Conservation (phyloP, 1,140 invertebrate genomes). For the Drosophila pseudoobscura region DNA sequence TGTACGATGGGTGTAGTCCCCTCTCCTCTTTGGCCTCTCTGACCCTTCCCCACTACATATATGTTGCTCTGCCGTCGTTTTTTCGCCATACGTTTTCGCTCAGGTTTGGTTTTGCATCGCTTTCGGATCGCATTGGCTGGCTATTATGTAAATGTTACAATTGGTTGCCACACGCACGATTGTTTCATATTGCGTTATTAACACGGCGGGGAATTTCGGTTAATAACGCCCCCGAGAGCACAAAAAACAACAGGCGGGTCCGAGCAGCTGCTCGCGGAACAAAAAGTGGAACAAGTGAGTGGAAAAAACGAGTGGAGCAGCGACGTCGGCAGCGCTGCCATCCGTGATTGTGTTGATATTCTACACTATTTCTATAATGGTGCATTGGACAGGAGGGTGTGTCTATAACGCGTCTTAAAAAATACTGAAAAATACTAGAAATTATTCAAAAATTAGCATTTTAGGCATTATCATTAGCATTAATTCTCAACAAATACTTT, state of each 20-base stretch:
- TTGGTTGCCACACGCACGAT: slow-evolving; percentile 57
- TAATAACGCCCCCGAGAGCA: slow-evolving; percentile 35
- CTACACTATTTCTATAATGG: no score
- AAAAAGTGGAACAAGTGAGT: not conserved
- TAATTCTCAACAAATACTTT: no score
- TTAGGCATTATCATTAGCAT: no score
- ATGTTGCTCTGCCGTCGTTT: not conserved
- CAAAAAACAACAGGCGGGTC: slow-evolving; percentile 55
- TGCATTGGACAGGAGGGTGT: no score
- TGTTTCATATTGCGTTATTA: slow-evolving; percentile 40
- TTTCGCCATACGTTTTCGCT: slow-evolving; percentile 54
- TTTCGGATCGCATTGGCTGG: slow-evolving; percentile 10
- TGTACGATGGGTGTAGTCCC: slow-evolving; percentile 20
- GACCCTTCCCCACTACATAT: slow-evolving; percentile 4
- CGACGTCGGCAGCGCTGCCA: not conserved
- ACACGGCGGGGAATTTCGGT: slow-evolving; percentile 27
- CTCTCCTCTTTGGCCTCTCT: slow-evolving; percentile 12
- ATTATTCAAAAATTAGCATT: no score
- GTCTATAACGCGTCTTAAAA: no score
- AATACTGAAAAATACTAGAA: no score
- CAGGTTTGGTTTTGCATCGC: not conserved
- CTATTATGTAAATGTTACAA: slow-evolving; percentile 47
- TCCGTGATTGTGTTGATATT: no score
- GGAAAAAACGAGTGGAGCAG: not conserved
- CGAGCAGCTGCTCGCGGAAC: not conserved